Evolutionary conservation across 2,888 invertebrate genomes (phyloP).

Genomic region (Belgica antarctica): DNA sequence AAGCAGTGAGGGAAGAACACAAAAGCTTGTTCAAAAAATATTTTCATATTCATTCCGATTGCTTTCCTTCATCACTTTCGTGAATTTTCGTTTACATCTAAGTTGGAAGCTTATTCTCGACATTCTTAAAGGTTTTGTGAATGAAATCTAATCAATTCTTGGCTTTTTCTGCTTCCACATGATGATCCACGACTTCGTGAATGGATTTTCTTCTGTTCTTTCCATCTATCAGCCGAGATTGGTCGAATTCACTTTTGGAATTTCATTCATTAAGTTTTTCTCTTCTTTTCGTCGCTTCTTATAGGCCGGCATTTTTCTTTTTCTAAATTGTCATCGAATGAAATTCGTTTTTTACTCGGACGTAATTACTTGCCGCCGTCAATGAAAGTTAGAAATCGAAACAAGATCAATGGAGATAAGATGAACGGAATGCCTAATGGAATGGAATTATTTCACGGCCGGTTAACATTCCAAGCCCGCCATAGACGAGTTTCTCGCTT

Average conservation of each 20-base stretch:
- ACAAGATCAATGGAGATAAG: constrained; percentile 1
- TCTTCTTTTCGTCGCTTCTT: neutral
- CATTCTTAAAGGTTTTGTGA: neutral
- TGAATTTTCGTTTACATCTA: neutral
- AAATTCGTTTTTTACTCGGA: neutral
- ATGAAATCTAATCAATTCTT: neutral
- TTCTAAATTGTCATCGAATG: constrained; percentile 24
- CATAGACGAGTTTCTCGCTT: neutral
- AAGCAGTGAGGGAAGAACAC: neutral
- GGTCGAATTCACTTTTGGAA: neutral
- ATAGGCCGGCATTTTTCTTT: constrained; percentile 7
- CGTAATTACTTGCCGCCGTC: neutral
- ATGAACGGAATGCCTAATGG: too few species aligned
- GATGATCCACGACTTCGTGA: neutral
- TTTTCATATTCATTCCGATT: neutral
- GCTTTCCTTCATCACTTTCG: too few species aligned
- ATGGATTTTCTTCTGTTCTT: too few species aligned
- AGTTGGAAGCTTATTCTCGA: too few species aligned
- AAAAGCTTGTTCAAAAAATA: neutral
- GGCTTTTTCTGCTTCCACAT: neutral
- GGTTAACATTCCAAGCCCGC: neutral
- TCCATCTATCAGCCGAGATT: neutral
- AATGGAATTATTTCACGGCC: too few species aligned
- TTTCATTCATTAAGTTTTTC: neutral
- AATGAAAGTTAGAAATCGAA: constrained; percentile 10